Percentiles rank a stretch among this genome's conserved stretches.
Evolutionary conservation across 2,113 vertebrate species (phyloP).

Genomic region (Sorex araneus): DNA sequence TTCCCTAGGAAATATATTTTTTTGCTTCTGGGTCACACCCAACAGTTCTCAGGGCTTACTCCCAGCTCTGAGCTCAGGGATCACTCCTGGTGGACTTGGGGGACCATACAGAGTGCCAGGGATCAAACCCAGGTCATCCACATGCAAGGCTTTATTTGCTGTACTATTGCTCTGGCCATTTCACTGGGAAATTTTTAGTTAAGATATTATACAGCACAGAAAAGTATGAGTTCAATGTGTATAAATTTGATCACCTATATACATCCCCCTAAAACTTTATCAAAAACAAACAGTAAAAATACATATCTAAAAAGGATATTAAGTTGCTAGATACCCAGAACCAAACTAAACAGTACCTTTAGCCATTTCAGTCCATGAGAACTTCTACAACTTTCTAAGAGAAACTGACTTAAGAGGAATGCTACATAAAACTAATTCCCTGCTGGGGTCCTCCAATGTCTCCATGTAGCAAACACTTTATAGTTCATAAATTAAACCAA

Average conservation of each 20-base stretch:
- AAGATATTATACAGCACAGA: constrained; percentile 15
- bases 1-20: too few relatives aligned
- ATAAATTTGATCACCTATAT: constrained; percentile 25
- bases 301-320: constrained; percentile 45
- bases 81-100: too few relatives aligned
- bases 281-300: constrained; percentile 56
- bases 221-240: constrained; percentile 34
- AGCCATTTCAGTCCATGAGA: constrained; percentile 22
- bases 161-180: not conserved
- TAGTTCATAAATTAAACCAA: constrained; percentile 20
- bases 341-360: constrained; percentile 30
- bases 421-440: constrained; percentile 28
- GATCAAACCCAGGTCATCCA: too few relatives aligned
- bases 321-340: constrained; percentile 33
- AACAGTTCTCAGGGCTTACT: too few relatives aligned
- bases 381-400: constrained; percentile 38
- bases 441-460: not conserved
- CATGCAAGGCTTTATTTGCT: not conserved
- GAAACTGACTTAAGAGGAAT: constrained; percentile 13
- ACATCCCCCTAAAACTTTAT: not conserved
- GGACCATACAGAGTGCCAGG: too few relatives aligned
- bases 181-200: constrained; percentile 39
- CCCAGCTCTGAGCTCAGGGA: too few relatives aligned
- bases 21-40: too few relatives aligned
- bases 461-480: not conserved